Base-by-base conservation (phyloP, 1,140 invertebrate genomes). In the Drosophila teissieri region DNA sequence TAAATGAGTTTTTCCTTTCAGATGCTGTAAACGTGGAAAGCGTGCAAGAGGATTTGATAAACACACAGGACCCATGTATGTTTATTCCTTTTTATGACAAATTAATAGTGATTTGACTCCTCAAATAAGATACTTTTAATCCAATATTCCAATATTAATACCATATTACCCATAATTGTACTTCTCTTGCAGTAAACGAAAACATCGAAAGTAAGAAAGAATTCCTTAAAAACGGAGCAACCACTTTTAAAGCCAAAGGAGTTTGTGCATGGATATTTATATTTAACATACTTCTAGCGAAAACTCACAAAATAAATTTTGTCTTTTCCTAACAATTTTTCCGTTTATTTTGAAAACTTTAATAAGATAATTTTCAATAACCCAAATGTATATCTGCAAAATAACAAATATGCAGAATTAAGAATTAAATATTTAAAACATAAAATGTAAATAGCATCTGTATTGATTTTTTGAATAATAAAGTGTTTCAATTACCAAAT, bases 11-110 rank as follows among this genome's bases (percentile, higher is more conserved):
- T 24, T 24, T 0, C 3, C 3, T n/a, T 52, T 53, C 3, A 52
- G 58, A 49, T 7, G 31, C 19, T 24, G 37, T 64, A 64, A 36
- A 64, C 12, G 17, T 68, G 6, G 63, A 67, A 36, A 36, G 17
- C 8, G 45, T 15, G 1, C 27, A 12, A n/a, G 45, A 12, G 6
- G 34, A 51, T 19, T 12, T 51, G 0, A 22, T 7, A 27, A 52
- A 64, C 27, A 15, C 60, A 15, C 17, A 37, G 37, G 45, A 36
- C 31, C 12, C 19, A 52, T 36, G 45, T 67, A 64, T 14, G 52
- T 45, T 12, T 2, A 10, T 2, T 11, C 0, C 0, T 40, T n/a
- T 3, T 40, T 31, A 31, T 31, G 7, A 31, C 3, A 31, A 15
- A 15, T 6, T 15, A 40, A 40, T 8, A 40, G 8, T 3, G 10